Percentiles rank a stretch among this genome's conserved stretches.
Evolutionary conservation across 2,113 vertebrate species (phyloP).

Genomic region (Syngnathoides biaculeatus): DNA sequence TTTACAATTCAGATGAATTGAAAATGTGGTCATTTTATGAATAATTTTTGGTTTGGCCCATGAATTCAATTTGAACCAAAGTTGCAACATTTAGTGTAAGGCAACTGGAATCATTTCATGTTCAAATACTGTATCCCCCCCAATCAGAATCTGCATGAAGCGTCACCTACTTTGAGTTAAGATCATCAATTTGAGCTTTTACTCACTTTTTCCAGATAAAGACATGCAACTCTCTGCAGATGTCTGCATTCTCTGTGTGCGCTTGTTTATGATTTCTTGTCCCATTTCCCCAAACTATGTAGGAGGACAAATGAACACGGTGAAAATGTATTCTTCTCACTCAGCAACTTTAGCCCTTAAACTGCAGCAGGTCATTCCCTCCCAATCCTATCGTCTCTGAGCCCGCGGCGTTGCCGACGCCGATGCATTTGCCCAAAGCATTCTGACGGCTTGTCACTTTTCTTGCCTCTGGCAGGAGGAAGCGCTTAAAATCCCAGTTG

Average conservation of each 20-base stretch:
- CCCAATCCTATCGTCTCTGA: conserved; percentile 47
- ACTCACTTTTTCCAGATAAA: neutral
- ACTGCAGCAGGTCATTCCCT: conserved; percentile 50
- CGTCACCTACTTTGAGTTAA: neutral
- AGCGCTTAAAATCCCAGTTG: conserved; percentile 67
- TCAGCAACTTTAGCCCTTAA: conserved; percentile 12
- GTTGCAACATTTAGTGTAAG: neutral
- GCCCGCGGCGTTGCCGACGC: conserved; percentile 52
- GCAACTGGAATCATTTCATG: neutral
- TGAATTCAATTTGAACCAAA: neutral
- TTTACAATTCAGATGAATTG: neutral
- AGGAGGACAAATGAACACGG: conserved; percentile 1
- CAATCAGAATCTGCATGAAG: neutral
- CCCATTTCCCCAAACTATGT: conserved; percentile 7
- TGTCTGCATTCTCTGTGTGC: neutral
- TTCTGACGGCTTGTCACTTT: conserved; percentile 63
- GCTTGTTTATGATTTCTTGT: neutral
- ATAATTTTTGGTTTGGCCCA: neutral
- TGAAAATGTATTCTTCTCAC: conserved; percentile 2
- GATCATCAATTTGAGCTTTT: neutral
- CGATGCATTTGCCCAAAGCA: conserved; percentile 62
- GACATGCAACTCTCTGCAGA: neutral
- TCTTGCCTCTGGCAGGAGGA: conserved; percentile 60
- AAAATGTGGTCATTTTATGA: neutral
- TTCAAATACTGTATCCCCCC: neutral